Conservation (phyloP, 2,797 vertebrate species). For the Anas capensis region DNA sequence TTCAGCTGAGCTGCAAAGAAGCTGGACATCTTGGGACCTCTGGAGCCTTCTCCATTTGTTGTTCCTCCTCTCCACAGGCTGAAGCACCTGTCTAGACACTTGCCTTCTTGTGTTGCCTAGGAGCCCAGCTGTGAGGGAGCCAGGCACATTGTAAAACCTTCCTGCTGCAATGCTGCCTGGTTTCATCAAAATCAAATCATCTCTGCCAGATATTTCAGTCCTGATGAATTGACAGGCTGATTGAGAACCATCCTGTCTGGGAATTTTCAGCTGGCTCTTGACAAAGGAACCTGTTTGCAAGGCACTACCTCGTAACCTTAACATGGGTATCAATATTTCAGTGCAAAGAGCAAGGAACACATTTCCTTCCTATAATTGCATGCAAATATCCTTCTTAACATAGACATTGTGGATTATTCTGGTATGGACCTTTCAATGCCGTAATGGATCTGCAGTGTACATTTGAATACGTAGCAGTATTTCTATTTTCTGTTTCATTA, state of each 20-base stretch:
- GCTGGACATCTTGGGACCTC: not conserved
- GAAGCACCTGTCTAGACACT: not conserved
- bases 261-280: not conserved
- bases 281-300: not conserved
- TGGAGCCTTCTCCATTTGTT: not conserved
- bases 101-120: not conserved
- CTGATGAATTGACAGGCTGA: not conserved
- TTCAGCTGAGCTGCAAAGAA: not conserved
- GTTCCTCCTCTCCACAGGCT: not conserved
- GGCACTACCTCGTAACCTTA: not conserved
- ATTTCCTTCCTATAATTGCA: not conserved
- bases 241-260: not conserved
- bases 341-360: not conserved
- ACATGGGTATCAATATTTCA: not conserved
- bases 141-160: not conserved
- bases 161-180: not conserved
- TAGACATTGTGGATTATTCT: not conserved
- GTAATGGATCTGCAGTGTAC: not conserved
- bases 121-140: not conserved
- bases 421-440: not conserved
- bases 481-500: not conserved
- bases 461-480: not conserved
- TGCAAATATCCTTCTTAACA: not conserved
- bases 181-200: conserved; percentile 9
- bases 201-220: not conserved